Evolutionary conservation across 2,888 invertebrate species (phyloP).

Genomic region (Mesochorus sp.): DNA sequence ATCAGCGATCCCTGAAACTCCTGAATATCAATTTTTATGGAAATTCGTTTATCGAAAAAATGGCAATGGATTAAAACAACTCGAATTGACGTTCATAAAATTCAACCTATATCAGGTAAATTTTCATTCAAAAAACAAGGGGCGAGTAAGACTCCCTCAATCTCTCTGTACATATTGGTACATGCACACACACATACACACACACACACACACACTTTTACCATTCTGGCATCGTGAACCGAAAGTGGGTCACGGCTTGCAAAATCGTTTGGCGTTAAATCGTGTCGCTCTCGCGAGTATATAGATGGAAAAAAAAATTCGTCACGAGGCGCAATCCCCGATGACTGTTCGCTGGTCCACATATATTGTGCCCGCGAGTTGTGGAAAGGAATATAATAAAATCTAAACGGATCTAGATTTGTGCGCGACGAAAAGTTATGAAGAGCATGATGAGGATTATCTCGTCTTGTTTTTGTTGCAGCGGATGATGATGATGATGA

Average conservation of each 20-base stretch:
- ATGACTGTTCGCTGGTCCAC: conserved; percentile 1
- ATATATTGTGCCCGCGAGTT: neutral
- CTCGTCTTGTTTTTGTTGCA: neutral
- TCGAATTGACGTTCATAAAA: no score
- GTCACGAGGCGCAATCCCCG: conserved; percentile 27
- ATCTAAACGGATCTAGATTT: conserved; percentile 2
- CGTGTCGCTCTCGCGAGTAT: conserved; percentile 9
- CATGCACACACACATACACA: no score
- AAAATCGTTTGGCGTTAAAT: conserved; percentile 56
- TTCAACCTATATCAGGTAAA: no score
- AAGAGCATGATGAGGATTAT: conserved; percentile 21
- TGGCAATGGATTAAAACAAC: no score
- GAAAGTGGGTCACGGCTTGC: conserved; percentile 65
- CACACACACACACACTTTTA: conserved; percentile 38
- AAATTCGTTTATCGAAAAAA: no score
- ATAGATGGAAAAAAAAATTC: conserved; percentile 28
- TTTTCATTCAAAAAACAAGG: conserved; percentile 34
- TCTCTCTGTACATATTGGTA: no score
- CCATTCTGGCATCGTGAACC: conserved; percentile 31
- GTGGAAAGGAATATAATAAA: neutral
- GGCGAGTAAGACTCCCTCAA: neutral
- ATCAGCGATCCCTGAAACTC: no score
- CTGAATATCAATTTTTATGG: no score
- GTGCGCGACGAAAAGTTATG: neutral
- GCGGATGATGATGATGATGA: neutral